Evolutionary conservation across 2,888 invertebrate genomes (phyloP).

Genomic region (Coelinius sp.): DNA sequence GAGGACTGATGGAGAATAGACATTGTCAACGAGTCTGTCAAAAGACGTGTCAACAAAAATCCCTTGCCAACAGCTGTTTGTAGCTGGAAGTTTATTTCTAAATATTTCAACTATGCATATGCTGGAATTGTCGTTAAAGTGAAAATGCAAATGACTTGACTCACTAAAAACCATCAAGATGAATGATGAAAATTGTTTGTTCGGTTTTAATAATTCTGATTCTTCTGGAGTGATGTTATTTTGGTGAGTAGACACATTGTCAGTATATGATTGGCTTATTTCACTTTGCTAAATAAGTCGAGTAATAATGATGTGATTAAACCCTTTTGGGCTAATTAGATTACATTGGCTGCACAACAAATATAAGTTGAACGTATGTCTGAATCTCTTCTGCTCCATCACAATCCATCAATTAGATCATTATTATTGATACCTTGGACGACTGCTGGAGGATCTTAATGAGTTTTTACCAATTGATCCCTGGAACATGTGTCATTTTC

Average conservation of each 20-base stretch:
- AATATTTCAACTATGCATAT: constrained; percentile 58
- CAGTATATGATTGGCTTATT: constrained; percentile 67
- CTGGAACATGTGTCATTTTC: neutral
- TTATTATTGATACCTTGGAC: too few relatives aligned
- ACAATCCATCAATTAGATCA: too few relatives aligned
- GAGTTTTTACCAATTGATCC: constrained; percentile 39
- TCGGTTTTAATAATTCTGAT: neutral
- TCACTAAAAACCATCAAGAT: neutral
- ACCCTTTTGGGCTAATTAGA: constrained; percentile 46
- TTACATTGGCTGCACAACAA: constrained; percentile 46
- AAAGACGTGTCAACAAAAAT: constrained; percentile 67
- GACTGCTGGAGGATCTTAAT: too few relatives aligned
- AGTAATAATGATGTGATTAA: constrained; percentile 68
- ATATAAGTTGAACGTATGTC: neutral
- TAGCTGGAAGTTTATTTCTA: constrained; percentile 64
- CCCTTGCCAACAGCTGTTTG: constrained; percentile 65
- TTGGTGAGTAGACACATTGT: constrained; percentile 47
- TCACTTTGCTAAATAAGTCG: constrained; percentile 60
- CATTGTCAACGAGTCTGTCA: constrained; percentile 70
- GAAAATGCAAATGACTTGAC: constrained; percentile 18
- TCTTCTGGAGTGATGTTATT: constrained; percentile 5
- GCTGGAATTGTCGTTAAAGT: neutral
- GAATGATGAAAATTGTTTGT: neutral
- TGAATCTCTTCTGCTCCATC: too few relatives aligned
- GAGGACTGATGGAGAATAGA: constrained; percentile 47